phyloP scores from a whole-genome alignment of 2,113 vertebrate genomes.

The Zosterops japonicus region DNA sequence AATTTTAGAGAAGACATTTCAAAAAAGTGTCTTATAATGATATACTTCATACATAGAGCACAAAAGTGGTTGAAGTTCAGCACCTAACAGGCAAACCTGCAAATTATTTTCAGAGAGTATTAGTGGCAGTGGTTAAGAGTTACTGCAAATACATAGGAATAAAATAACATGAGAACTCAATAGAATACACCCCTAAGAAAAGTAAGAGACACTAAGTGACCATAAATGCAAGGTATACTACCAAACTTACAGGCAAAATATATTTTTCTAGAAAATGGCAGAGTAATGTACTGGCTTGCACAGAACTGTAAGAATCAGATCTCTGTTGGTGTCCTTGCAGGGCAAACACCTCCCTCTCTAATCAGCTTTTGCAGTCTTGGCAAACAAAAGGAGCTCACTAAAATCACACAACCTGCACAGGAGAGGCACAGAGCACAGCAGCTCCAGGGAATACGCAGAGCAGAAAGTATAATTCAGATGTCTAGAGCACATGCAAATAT shows the following conservation, averaged over 20 bases:
- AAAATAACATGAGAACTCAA: background rate
- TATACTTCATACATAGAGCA: background rate
- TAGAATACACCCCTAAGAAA: background rate
- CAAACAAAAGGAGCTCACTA: background rate
- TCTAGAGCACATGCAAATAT: background rate
- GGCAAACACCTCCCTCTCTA: background rate
- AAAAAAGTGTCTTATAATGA: background rate
- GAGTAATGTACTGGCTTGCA: background rate
- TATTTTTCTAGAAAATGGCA: constrained; percentile 38
- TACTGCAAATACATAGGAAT: background rate
- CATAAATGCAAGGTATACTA: background rate
- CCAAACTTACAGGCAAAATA: background rate
- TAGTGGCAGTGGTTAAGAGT: background rate
- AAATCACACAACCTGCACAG: background rate
- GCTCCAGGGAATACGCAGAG: background rate
- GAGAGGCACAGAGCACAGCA: background rate
- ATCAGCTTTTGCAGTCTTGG: background rate
- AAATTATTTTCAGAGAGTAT: background rate
- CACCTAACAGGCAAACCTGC: background rate
- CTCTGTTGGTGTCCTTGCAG: background rate
- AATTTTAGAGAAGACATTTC: constrained; percentile 1
- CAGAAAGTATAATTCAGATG: background rate
- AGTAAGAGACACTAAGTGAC: background rate
- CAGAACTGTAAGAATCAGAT: background rate
- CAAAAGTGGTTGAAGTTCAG: background rate